Base-by-base conservation (phyloP, 2,888 invertebrate genomes). In the Mamestra brassicae region DNA sequence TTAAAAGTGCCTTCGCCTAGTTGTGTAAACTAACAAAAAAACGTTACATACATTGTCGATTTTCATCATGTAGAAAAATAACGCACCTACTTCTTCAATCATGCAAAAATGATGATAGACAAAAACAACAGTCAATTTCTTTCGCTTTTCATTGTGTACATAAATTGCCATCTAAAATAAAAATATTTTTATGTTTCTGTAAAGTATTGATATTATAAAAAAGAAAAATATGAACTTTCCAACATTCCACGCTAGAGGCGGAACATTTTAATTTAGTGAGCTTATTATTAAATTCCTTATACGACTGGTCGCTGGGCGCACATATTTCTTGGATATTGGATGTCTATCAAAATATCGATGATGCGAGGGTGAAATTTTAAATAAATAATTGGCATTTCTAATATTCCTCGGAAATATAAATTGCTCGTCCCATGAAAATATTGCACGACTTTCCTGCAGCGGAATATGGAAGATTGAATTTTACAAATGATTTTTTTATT, bases 241-340 rank as follows among this genome's bases (percentile, higher is more conserved):
- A 63, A 76, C 69, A 85, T 88, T 85, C 80, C 76, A 63, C 47
- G 80, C 73, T 81, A 80, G 79, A 80, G 78, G 74, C 83, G 76
- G 81, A 86, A 75, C 67, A 85, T 86, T 90, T 91, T 93, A 93
- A 93, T 93, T 93, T 91, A 88, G 72, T 89, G 85, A 80, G 87
- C 84, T 90, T 91, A 85, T 87, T 90, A 89, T 93, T 91, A 94
- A 93, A 94, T 93, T 93, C 94, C 90, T 85, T 84, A 81, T 76
- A 55, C 67, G 85, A 75, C 84, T 82, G 81, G 81, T 86, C 82
- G 83, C 72, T 82, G 81, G 81, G 86, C 81, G 83, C 71, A 86
- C 88, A 89, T 89, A 88, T 88, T 90, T 88, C 74, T 68, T 42
- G 66, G 84, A 87, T 90, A 90, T 91, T 89, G 86, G 84, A 84